Conservation (phyloP, 1,140 invertebrate species). For the Lepidurus arcticus region DNA sequence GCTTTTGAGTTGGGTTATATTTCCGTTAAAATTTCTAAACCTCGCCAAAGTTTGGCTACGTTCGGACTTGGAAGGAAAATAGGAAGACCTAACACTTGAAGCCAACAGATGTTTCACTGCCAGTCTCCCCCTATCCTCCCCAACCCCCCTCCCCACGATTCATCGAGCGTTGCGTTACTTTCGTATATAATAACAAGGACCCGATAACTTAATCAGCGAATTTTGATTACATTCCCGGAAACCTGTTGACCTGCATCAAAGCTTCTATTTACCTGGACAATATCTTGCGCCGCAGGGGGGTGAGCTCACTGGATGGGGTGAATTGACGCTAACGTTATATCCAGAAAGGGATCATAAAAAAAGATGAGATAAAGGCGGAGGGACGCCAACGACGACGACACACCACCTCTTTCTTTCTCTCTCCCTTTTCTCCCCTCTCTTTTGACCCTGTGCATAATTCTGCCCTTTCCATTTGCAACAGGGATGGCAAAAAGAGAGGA, state of each 20-base stretch:
- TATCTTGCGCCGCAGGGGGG: background rate
- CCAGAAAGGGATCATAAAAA: background rate
- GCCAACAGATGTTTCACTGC: conserved; percentile 1
- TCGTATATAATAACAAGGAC: background rate
- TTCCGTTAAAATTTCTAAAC: background rate
- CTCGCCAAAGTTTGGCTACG: background rate
- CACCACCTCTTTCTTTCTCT: background rate
- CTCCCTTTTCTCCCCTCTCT: background rate
- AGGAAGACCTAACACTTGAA: background rate
- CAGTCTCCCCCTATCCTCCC: background rate
- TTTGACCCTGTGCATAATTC: conserved; percentile 2
- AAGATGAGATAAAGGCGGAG: background rate
- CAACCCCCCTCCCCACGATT: background rate
- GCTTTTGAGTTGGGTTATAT: background rate
- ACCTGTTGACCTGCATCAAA: conserved; percentile 11
- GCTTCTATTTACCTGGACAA: background rate
- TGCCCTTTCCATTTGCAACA: conserved; percentile 1
- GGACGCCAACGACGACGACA: background rate
- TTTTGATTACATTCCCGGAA: conserved; percentile 19
- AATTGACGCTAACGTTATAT: conserved; percentile 1
- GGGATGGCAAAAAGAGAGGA: background rate
- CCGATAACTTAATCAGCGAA: conserved; percentile 14
- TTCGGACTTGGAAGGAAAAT: background rate
- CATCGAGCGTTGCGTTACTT: too few relatives aligned
- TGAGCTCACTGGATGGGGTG: background rate